These are phyloP conservation scores for Rutpela maculata DNA, from an alignment of 2,888 invertebrate genomes.

Conservation along the genomic window DNA sequence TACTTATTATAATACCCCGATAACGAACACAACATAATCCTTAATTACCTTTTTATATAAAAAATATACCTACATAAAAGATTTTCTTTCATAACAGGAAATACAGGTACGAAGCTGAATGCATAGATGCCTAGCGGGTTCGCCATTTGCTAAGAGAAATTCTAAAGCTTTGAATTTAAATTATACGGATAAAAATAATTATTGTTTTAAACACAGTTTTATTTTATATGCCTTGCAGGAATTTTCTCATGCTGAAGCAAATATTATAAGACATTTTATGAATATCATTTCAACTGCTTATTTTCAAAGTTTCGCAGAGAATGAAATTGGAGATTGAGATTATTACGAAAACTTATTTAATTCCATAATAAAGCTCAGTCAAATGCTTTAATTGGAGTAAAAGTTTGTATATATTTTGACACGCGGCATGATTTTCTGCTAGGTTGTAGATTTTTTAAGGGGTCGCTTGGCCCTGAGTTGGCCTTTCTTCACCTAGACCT, in stretches of 20 bases:
- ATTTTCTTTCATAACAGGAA: neutral
- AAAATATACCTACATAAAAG: neutral
- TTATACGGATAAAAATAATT: constrained; percentile 2
- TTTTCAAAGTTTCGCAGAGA: neutral
- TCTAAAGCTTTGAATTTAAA: neutral
- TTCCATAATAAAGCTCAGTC: neutral
- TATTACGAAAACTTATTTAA: constrained; percentile 1
- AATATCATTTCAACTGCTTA: neutral
- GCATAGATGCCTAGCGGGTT: neutral
- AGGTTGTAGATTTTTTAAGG: no score
- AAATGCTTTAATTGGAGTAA: neutral
- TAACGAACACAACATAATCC: neutral
- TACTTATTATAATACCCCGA: no score
- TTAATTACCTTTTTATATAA: neutral
- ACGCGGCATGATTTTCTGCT: no score
- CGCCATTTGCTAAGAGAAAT: neutral
- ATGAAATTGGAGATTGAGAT: neutral
- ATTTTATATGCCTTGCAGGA: neutral
- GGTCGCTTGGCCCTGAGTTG: no score
- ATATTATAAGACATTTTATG: neutral
- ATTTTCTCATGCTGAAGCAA: neutral
- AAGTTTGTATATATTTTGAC: neutral
- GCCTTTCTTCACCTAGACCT: no score
- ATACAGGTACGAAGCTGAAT: neutral
- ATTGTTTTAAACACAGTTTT: neutral